Conservation (phyloP, 2,797 vertebrate species). For the Trachurus trachurus region DNA sequence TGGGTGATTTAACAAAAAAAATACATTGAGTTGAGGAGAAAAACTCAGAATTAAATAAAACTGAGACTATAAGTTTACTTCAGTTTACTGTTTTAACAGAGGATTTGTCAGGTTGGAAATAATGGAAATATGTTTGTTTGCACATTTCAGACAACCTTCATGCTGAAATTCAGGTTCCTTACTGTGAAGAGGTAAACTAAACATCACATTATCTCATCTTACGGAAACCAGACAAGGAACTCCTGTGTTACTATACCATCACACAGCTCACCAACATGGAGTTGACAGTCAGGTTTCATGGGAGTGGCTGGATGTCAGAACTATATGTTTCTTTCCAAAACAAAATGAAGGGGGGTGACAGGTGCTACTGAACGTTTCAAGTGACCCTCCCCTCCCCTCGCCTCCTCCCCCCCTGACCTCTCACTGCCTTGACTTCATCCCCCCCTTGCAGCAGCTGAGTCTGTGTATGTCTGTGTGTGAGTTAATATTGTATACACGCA, state of each 20-base stretch:
- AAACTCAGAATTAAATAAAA: too few relatives aligned
- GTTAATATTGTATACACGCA: constrained; percentile 44
- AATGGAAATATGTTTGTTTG: too few relatives aligned
- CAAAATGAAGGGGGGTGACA: constrained; percentile 54
- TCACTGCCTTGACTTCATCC: constrained; percentile 16
- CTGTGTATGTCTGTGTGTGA: constrained; percentile 10
- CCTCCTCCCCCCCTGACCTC: constrained; percentile 31
- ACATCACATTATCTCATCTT: neutral
- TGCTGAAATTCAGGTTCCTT: too few relatives aligned
- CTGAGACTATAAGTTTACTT: too few relatives aligned
- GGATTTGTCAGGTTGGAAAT: too few relatives aligned
- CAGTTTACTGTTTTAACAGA: too few relatives aligned
- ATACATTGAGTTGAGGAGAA: too few relatives aligned
- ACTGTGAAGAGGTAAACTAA: too few relatives aligned
- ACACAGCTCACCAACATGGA: constrained; percentile 1
- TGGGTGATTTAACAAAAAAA: too few relatives aligned
- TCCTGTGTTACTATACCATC: constrained; percentile 13
- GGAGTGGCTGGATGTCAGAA: constrained; percentile 25
- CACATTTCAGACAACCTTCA: too few relatives aligned
- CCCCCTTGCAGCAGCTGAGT: constrained; percentile 41
- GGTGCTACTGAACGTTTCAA: constrained; percentile 54
- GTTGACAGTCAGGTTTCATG: neutral
- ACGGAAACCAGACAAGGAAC: constrained; percentile 18
- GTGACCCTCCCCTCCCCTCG: constrained; percentile 2
- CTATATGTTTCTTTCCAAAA: constrained; percentile 15